Evolutionary conservation across 92 coral and sea anemone genomes (phyloP).

Genomic region (Epizoanthus scotinus): DNA sequence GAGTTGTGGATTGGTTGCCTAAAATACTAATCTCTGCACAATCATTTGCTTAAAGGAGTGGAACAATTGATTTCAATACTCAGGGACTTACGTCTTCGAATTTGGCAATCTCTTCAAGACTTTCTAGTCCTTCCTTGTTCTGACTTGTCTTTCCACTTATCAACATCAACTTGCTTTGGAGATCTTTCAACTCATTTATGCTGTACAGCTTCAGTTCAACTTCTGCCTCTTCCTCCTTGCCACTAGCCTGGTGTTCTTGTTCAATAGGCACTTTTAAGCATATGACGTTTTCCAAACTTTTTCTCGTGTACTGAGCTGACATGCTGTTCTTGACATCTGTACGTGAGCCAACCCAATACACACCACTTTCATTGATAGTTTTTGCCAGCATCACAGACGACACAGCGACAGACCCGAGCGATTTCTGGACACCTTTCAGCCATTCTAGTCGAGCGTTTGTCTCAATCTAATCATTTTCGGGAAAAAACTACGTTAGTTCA

Average conservation of each 20-base stretch:
- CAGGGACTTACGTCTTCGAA: slow-evolving; percentile 48
- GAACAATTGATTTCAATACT: too few relatives aligned
- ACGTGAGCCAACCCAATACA: slow-evolving; percentile 41
- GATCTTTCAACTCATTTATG: slow-evolving; percentile 63
- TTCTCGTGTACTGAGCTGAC: background rate
- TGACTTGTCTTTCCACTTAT: slow-evolving; percentile 55
- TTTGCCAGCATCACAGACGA: slow-evolving; percentile 55
- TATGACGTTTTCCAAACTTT: background rate
- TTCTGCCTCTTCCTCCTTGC: background rate
- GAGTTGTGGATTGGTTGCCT: too few relatives aligned
- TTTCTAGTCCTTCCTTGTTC: slow-evolving; percentile 17
- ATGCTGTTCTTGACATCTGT: background rate
- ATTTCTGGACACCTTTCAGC: slow-evolving; percentile 53
- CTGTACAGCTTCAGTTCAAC: slow-evolving; percentile 19
- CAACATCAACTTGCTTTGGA: slow-evolving; percentile 69
- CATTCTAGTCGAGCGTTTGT: slow-evolving; percentile 48
- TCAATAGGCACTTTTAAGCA: slow-evolving; percentile 36
- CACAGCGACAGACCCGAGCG: slow-evolving; percentile 66
- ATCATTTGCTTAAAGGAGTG: too few relatives aligned
- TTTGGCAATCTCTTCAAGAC: slow-evolving; percentile 58
- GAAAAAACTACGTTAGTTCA: too few relatives aligned
- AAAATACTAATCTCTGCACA: too few relatives aligned
- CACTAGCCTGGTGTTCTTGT: background rate
- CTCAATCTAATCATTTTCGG: slow-evolving; percentile 17
- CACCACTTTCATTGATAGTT: slow-evolving; percentile 56